Conservation (phyloP, 2,888 invertebrate genomes). For the Lagria hirta region DNA sequence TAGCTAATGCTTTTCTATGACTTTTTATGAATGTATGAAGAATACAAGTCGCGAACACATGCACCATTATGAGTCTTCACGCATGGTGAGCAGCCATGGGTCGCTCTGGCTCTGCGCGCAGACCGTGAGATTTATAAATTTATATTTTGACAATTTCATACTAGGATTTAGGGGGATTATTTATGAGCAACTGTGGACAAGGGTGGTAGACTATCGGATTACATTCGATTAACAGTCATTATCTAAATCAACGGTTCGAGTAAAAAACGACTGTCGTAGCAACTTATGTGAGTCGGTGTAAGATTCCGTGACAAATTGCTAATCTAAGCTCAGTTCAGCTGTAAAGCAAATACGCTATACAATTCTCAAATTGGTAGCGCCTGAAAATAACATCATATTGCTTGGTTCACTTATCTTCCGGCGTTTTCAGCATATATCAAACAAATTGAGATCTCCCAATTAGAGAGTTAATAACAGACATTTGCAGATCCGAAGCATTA, state of each 20-base stretch:
- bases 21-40: constrained; percentile 19
- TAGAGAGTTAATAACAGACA: constrained; percentile 17
- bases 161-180: constrained; percentile 52
- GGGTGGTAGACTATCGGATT: constrained; percentile 39
- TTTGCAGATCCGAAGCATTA: constrained; percentile 20
- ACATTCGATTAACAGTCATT: constrained; percentile 37
- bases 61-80: constrained; percentile 51
- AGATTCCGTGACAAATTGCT: no score
- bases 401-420: constrained; percentile 12
- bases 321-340: no score
- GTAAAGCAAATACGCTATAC: no score
- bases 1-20: constrained; percentile 24
- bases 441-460: constrained; percentile 17
- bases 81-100: constrained; percentile 49
- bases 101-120: constrained; percentile 39
- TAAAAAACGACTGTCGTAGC: constrained; percentile 5
- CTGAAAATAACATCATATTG: no score
- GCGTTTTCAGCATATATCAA: constrained; percentile 3
- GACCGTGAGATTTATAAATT: constrained; percentile 57
- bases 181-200: constrained; percentile 43
- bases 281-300: no score
- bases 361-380: no score
- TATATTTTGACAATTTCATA: constrained; percentile 56
- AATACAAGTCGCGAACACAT: constrained; percentile 51
- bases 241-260: constrained; percentile 12